Conservation (phyloP, 2,797 vertebrate species). For the Pipistrellus pipistrellus region DNA sequence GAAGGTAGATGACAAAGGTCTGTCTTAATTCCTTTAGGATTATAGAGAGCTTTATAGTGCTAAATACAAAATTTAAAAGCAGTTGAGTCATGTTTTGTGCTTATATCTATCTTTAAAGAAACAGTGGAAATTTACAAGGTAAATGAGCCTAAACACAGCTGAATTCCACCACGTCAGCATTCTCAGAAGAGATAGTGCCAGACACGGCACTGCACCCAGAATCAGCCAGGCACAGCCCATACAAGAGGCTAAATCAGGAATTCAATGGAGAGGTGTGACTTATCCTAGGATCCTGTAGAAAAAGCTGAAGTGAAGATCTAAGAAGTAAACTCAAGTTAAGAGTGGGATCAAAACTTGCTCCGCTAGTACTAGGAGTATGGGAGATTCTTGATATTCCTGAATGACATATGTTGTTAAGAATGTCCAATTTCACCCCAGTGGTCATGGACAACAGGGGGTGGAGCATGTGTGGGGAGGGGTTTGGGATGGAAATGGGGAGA, state of each 20-base stretch:
- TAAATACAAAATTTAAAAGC: neutral
- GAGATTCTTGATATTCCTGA: conserved; percentile 19
- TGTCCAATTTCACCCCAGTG: neutral
- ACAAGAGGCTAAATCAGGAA: conserved; percentile 37
- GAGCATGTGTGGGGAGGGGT: too few species aligned
- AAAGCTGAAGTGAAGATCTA: conserved; percentile 29
- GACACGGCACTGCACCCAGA: conserved; percentile 46
- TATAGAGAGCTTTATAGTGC: conserved; percentile 24
- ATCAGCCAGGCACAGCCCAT: neutral
- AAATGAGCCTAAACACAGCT: conserved; percentile 10
- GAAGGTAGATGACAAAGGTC: neutral
- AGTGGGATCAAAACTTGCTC: neutral
- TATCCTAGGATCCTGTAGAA: conserved; percentile 52
- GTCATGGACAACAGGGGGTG: too few species aligned
- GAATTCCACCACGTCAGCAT: conserved; percentile 34
- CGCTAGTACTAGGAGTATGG: neutral
- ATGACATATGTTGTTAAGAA: neutral
- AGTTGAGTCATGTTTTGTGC: conserved; percentile 5
- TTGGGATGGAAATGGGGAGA: too few species aligned
- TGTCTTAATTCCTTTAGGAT: conserved; percentile 49
- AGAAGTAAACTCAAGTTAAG: conserved; percentile 38
- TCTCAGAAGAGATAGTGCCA: conserved; percentile 44
- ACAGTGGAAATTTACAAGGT: conserved; percentile 57
- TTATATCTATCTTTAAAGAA: conserved; percentile 56
- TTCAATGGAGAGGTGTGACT: conserved; percentile 43